phyloP scores from a whole-genome alignment of 2,797 vertebrate genomes.

The Pygocentrus nattereri region DNA sequence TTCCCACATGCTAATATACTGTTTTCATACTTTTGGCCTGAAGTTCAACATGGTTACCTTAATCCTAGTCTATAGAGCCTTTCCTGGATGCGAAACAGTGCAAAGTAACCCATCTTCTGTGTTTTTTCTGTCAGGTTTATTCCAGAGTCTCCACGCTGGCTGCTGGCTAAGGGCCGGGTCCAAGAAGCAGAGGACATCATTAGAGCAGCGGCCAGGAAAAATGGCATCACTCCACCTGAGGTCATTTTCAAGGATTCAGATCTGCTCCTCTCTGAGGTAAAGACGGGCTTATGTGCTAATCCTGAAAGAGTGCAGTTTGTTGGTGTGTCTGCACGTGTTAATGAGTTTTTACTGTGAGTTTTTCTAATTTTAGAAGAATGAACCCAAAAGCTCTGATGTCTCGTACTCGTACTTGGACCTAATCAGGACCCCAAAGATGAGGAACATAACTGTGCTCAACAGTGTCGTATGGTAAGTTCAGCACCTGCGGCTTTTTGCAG shows the following conservation, averaged over 20 bases:
- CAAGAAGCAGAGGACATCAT: conserved; percentile 59
- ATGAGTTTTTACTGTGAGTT: background rate
- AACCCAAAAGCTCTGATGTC: conserved; percentile 10
- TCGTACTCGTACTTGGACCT: conserved; percentile 65
- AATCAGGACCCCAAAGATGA: conserved; percentile 64
- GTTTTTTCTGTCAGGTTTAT: conserved; percentile 49
- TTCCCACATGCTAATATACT: too few species aligned
- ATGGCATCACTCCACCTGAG: conserved; percentile 49
- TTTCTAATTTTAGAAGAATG: background rate
- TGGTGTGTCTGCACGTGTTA: background rate
- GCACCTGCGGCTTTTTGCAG: too few species aligned
- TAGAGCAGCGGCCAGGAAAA: conserved; percentile 53
- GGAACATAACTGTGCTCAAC: conserved; percentile 64
- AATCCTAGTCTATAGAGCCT: too few species aligned
- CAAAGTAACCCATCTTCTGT: background rate
- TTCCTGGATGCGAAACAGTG: too few species aligned
- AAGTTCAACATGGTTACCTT: too few species aligned
- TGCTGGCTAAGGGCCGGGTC: conserved; percentile 56
- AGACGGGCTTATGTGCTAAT: background rate
- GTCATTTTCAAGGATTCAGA: conserved; percentile 51
- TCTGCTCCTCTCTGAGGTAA: conserved; percentile 25
- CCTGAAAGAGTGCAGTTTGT: background rate
- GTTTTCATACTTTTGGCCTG: too few species aligned
- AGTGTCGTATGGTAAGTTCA: conserved; percentile 67
- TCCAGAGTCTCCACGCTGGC: conserved; percentile 61